Evolutionary conservation across 2,888 invertebrate genomes (phyloP), one percentile per base, ranked within the genome.

Genomic region (Orgyia antiqua): DNA sequence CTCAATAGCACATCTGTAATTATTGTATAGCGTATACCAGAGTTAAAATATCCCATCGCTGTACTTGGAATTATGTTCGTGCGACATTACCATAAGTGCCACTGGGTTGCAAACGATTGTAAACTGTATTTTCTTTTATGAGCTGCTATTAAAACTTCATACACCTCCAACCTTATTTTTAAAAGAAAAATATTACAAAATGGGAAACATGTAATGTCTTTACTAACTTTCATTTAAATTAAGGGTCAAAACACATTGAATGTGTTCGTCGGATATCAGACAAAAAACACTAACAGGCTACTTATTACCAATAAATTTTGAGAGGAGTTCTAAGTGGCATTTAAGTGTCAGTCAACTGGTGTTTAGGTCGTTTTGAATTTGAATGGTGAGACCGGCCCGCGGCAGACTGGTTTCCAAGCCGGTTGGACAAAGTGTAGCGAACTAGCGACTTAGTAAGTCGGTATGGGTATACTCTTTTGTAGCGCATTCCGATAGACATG

Each of bases 271-370:
- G 45, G 49, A 41, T 39, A 41, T 49, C 39, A 36, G 43, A 62
- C 52, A 27, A 61, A 72, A 75, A 47, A 74, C 59, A 59, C 61
- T 60, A 64, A 66, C 70, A 67, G 51, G 70, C 72, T 79, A 76
- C 78, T 80, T 79, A 74, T 61, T 65, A 77, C 64, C 63, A 74
- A 82, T 83, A 82, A 79, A 72, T 63, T 80, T 84, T 62, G 71
- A 76, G 68, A 68, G 73, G 75, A 78, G 73, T 65, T 67, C 51
- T 82, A 75, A 82, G 73, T 80, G 79, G 82, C 72, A 80, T 79
- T 79, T 74, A 77, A 61, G 80, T 82, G 84, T 83, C 84, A 83
- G 79, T 84, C 82, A 82, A 84, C 80, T 71, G 78, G 77, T 51
- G 44, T 52, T 71, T 86, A 68, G 29, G 75, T 32, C 64, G 59